phyloP scores from a whole-genome alignment of 1,140 invertebrate species.

The Leptinotarsa texana region DNA sequence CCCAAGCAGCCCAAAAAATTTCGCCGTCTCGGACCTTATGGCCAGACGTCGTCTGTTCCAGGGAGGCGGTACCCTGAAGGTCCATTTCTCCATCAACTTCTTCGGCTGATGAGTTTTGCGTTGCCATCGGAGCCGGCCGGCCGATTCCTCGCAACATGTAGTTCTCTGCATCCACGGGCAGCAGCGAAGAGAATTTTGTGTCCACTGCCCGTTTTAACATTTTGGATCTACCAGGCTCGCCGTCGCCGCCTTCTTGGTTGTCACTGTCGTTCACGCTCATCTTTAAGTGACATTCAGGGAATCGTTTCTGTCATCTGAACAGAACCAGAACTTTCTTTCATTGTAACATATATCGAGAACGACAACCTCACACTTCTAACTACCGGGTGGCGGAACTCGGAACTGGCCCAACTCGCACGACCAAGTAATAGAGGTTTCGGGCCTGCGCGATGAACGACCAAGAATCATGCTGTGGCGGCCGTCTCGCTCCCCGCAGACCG shows the following conservation, averaged over 20 bases:
- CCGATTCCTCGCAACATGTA: conserved; percentile 62
- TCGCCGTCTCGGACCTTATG: conserved; percentile 4
- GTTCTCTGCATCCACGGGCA: conserved; percentile 63
- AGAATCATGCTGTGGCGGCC: conserved; percentile 20
- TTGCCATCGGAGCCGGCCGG: conserved; percentile 44
- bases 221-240: conserved; percentile 36
- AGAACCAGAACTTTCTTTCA: conserved; percentile 8
- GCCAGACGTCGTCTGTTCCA: background rate
- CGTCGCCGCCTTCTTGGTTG: conserved; percentile 30
- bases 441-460: conserved; percentile 27
- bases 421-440: conserved; percentile 16
- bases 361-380: conserved; percentile 33
- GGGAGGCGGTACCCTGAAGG: conserved; percentile 24
- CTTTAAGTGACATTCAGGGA: conserved; percentile 41
- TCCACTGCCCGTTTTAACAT: conserved; percentile 41
- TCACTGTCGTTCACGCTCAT: conserved; percentile 46
- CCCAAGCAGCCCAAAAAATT: conserved; percentile 22
- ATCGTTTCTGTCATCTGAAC: conserved; percentile 17
- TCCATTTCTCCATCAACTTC: conserved; percentile 25
- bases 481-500: conserved; percentile 20
- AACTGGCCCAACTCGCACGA: conserved; percentile 36
- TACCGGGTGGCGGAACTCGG: conserved; percentile 36
- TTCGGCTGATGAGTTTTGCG: conserved; percentile 22
- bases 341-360: conserved; percentile 22
- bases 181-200: conserved; percentile 35